Conservation (phyloP, 2,888 invertebrate genomes). For the Proisotoma minuta region DNA sequence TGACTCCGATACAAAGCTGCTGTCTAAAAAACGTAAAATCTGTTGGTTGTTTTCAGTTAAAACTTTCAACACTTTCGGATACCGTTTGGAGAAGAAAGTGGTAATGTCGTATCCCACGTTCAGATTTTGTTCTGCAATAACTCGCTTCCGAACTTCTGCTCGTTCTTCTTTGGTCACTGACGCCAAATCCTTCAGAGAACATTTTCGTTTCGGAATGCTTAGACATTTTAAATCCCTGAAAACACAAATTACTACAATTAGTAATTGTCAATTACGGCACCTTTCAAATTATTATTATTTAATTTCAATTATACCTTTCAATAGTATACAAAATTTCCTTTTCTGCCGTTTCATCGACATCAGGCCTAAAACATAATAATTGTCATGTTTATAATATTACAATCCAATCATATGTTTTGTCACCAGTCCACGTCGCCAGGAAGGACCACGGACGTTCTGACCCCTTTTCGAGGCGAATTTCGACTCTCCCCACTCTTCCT, state of each 20-base stretch:
- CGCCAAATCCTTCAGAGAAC: slow-evolving; percentile 31
- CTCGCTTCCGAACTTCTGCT: slow-evolving; percentile 25
- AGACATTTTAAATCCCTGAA: slow-evolving; percentile 25
- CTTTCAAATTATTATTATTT: neutral
- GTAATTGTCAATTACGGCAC: too few relatives aligned
- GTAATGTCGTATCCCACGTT: slow-evolving; percentile 30
- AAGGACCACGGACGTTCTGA: slow-evolving; percentile 36
- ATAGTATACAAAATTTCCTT: slow-evolving; percentile 14
- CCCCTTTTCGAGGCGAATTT: slow-evolving; percentile 7
- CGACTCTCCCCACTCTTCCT: slow-evolving; percentile 31
- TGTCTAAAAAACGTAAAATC: slow-evolving; percentile 27
- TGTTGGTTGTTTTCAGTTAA: too few relatives aligned
- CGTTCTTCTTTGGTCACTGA: slow-evolving; percentile 33
- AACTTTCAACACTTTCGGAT: too few relatives aligned
- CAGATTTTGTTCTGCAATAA: slow-evolving; percentile 17
- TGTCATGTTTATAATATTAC: neutral
- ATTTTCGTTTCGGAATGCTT: slow-evolving; percentile 26
- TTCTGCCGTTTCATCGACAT: slow-evolving; percentile 14
- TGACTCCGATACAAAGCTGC: slow-evolving; percentile 36
- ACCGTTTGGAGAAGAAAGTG: slow-evolving; percentile 3
- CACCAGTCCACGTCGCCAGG: slow-evolving; percentile 40
- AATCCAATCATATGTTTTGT: neutral
- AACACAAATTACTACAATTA: too few relatives aligned
- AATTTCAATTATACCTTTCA: slow-evolving; percentile 18
- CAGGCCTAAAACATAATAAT: slow-evolving; percentile 22